Base-by-base conservation (phyloP, 1,140 invertebrate genomes). In the Drosophila grimshawi region DNA sequence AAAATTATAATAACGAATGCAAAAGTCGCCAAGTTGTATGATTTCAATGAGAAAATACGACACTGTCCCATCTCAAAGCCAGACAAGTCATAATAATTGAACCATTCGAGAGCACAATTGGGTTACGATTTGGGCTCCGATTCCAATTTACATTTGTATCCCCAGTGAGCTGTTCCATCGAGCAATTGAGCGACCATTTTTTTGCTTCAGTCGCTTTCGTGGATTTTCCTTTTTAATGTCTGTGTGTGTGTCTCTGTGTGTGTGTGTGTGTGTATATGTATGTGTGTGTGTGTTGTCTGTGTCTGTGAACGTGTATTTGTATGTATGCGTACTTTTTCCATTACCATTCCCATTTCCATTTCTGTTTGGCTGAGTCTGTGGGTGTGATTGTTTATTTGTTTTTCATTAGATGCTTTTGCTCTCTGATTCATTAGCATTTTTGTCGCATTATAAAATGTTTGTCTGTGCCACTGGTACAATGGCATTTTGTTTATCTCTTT, bases 401-500 rank as follows among this genome's bases (percentile, higher is more conserved):
- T 85, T 85, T 75, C 81, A 85, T 74, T 78, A 85, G 68, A 78
- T 80, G 77, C 76, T 57, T 71, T 76, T 74, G 51, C 60, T 46
- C 45, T 11, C 56, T 45, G 73, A 78, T 85, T 85, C 81, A 85
- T 85, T 85, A 85, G 73, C 77, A 85, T 85, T 85, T 75, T 75
- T 75, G 72, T 75, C 72, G 72, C 59, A 75, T 75, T 75, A 75
- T 70, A 75, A 74, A 75, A 56, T 56, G 37, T 56, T 56, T 56
- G 53, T 56, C 61, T 62, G 66, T 45, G 43, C 55, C 53, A 29
- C 10, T 37, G 60, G 57, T 32, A 62, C 72, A 55, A 11, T 65
- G 63, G 63, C 69, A 72, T 83, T 67, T 68, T 60, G 59, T 82
- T 78, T 82, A 60, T 81, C 61, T 78, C 74, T 69, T 60, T 81